A percentile compares a stretch with the other conserved stretches of the same genome.
Evolutionary conservation across 2,888 invertebrate species (phyloP).

Genomic region (Lordiphosa fenestrarum): DNA sequence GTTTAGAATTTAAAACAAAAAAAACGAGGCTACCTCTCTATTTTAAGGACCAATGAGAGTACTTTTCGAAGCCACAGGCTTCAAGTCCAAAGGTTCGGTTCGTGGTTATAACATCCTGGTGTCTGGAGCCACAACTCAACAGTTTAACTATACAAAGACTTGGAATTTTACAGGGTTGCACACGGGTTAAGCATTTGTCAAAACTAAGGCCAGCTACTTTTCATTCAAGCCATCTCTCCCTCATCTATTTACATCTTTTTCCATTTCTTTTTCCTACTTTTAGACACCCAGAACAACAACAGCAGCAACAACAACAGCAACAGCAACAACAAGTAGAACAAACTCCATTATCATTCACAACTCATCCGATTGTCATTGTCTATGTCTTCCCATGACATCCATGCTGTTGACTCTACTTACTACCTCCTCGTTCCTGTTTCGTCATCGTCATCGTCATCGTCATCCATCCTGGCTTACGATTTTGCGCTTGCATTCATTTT

Average conservation of each 20-base stretch:
- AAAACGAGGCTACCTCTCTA: no score
- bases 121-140: no score
- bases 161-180: not conserved
- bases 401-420: slow-evolving; percentile 39
- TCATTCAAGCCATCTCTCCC: slow-evolving; percentile 36
- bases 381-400: slow-evolving; percentile 38
- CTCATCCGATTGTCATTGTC: slow-evolving; percentile 71
- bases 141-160: no score
- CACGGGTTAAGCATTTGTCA: slow-evolving; percentile 15
- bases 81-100: no score
- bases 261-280: slow-evolving; percentile 31
- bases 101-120: no score
- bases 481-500: slow-evolving; percentile 46
- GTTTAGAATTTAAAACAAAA: no score
- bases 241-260: slow-evolving; percentile 23
- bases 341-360: slow-evolving; percentile 66
- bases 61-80: no score
- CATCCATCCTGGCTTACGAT: slow-evolving; percentile 36
- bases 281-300: slow-evolving; percentile 20
- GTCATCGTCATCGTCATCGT: slow-evolving; percentile 18
- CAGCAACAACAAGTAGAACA: not conserved
- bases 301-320: not conserved
- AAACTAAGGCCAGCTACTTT: slow-evolving; percentile 27
- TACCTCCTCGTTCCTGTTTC: not conserved
- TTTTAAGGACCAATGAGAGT: no score